Evolutionary conservation across 2,888 invertebrate species (phyloP), one percentile per base, ranked within the genome.

Genomic region (Andrena hattorfiana): DNA sequence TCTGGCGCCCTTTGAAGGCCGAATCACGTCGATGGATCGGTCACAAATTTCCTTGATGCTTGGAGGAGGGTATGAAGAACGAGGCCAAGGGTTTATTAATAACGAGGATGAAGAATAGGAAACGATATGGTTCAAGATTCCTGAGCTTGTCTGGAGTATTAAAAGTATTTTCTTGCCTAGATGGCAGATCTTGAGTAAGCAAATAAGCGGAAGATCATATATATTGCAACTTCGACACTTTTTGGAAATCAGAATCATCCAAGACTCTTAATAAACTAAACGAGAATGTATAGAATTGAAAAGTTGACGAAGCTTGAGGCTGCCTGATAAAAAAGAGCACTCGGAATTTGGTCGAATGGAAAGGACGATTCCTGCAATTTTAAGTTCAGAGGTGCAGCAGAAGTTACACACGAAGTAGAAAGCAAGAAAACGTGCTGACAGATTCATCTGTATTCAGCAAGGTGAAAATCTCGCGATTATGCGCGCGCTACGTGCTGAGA

Each of bases 391-490:
- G 35, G 23, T 35, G 42, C n/a, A 49, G 56, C 23, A 67, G 67
- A 74, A 54, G 63, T 48, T 42, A 62, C 59, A 60, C 51, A 30
- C 30, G 64, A 67, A 51, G 54, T 63, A 64, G 70, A 54, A 75
- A 70, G 48, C 62, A 80, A 59, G 74, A 88, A 89, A 90, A 85
- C 83, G 81, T 86, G 78, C 86, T 84, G 89, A 91, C 88, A 89
- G 91, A 92, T 92, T 91, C 90, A 91, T 91, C 85, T 89, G 91
- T 92, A 91, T 91, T 91, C 91, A 86, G 79, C 74, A 77, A 84
- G 85, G 86, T 88, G 87, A 89, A 87, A 89, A 90, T 90, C 91
- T 89, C 78, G 80, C 90, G 91, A 91, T 91, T 90, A 91, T 90
- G 91, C 85, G 73, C 73, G 78, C 69, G 80, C 74, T 77, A 73